Evolutionary conservation across 2,888 invertebrate genomes (phyloP).

Genomic region (Pherbina coryleti): DNA sequence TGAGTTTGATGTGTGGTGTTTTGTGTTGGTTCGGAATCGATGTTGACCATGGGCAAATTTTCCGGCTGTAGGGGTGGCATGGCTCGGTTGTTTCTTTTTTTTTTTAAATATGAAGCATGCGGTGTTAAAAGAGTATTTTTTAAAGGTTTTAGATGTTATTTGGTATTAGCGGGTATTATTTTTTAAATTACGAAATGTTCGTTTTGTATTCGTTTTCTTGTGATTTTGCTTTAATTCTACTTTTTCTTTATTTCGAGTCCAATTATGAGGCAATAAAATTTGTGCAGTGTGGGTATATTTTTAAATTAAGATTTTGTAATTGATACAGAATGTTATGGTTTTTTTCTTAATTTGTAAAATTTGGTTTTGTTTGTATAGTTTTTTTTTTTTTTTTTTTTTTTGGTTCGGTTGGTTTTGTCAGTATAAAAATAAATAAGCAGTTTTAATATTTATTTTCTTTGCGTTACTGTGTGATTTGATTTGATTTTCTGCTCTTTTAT

Average conservation of each 20-base stretch:
- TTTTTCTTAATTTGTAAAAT: neutral
- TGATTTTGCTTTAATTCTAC: neutral
- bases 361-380: neutral
- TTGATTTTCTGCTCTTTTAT: neutral
- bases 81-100: neutral
- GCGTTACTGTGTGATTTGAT: neutral
- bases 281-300: too few species aligned
- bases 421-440: too few species aligned
- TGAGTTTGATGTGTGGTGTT: conserved; percentile 38
- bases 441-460: neutral
- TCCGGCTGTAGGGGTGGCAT: conserved; percentile 44
- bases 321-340: neutral
- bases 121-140: neutral
- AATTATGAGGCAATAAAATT: too few species aligned
- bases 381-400: neutral
- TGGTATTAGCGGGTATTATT: neutral
- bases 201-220: neutral
- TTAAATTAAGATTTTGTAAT: neutral
- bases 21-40: conserved; percentile 15
- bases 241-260: too few species aligned
- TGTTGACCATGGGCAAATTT: conserved; percentile 18
- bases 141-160: neutral
- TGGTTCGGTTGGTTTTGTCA: too few species aligned
- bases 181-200: neutral
- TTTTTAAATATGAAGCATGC: conserved; percentile 33